These are phyloP conservation scores for Neodon shergylaensis DNA, from an alignment of 2,113 vertebrate species.

Conservation along the genomic window DNA sequence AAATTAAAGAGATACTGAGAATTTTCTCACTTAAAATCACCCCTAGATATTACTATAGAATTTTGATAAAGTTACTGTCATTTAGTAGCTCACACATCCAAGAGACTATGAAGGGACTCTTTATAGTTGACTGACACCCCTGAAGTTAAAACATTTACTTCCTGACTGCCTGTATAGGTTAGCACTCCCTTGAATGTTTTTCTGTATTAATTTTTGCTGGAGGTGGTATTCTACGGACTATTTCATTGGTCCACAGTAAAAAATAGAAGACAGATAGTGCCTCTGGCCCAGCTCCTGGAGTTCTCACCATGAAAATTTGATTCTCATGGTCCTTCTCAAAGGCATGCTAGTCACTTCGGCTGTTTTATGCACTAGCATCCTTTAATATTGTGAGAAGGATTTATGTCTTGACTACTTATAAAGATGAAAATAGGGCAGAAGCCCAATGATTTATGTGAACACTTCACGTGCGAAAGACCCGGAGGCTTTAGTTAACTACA, in stretches of 20 bases:
- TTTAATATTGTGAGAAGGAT: neutral
- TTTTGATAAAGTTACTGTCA: neutral
- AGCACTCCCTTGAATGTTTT: neutral
- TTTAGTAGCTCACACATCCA: neutral
- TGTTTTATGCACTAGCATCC: neutral
- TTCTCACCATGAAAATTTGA: neutral
- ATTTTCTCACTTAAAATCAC: neutral
- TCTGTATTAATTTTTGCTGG: neutral
- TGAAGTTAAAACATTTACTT: neutral
- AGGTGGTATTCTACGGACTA: neutral
- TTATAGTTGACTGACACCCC: neutral
- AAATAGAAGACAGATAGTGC: neutral
- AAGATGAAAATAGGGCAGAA: neutral
- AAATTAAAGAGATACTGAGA: neutral
- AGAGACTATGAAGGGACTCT: neutral
- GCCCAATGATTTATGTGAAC: neutral
- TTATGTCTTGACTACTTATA: conserved; percentile 12
- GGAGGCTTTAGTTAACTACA: neutral
- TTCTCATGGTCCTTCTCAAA: neutral
- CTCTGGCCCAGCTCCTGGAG: neutral
- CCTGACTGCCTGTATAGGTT: neutral
- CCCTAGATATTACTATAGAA: neutral
- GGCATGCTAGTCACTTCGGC: neutral
- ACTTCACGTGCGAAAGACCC: neutral
- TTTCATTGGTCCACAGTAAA: neutral